These are phyloP conservation scores for Ataeniobius toweri DNA, from an alignment of 2,797 vertebrate species.

Conservation along the genomic window DNA sequence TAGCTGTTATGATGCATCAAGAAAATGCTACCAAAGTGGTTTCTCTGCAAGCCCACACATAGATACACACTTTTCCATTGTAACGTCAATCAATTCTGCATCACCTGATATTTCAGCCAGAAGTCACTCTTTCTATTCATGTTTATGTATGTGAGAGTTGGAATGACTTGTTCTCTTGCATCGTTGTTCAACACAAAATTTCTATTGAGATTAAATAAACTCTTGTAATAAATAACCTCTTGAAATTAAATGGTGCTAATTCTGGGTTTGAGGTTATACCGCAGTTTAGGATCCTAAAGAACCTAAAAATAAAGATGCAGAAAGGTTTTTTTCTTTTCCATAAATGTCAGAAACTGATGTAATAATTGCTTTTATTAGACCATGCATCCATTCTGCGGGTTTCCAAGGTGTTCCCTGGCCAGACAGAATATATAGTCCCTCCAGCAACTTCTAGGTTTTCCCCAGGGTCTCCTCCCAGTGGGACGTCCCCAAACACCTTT, in stretches of 20 bases:
- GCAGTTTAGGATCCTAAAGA: not conserved
- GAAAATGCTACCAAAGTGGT: constrained; percentile 31
- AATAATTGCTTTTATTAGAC: not conserved
- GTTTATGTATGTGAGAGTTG: constrained; percentile 5
- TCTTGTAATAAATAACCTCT: not conserved
- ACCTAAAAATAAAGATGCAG: not conserved
- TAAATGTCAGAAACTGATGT: not conserved
- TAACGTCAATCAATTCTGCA: constrained; percentile 27
- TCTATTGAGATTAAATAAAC: not conserved
- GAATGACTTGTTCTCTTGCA: constrained; percentile 32
- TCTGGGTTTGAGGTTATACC: not conserved
- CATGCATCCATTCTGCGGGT: too few relatives aligned
- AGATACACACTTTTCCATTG: constrained; percentile 52
- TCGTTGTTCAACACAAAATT: constrained; percentile 16
- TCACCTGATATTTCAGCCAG: constrained; percentile 37
- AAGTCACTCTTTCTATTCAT: constrained; percentile 41
- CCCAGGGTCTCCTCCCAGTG: too few relatives aligned
- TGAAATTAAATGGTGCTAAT: not conserved
- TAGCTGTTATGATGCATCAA: constrained; percentile 7
- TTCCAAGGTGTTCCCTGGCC: too few relatives aligned
- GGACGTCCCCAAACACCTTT: too few relatives aligned
- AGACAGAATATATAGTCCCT: too few relatives aligned
- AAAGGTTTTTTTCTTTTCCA: not conserved
- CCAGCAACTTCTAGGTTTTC: too few relatives aligned
- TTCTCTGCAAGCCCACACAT: constrained; percentile 46